Evolutionary conservation across 2,888 invertebrate species (phyloP).

Genomic region (Hyles lineata): DNA sequence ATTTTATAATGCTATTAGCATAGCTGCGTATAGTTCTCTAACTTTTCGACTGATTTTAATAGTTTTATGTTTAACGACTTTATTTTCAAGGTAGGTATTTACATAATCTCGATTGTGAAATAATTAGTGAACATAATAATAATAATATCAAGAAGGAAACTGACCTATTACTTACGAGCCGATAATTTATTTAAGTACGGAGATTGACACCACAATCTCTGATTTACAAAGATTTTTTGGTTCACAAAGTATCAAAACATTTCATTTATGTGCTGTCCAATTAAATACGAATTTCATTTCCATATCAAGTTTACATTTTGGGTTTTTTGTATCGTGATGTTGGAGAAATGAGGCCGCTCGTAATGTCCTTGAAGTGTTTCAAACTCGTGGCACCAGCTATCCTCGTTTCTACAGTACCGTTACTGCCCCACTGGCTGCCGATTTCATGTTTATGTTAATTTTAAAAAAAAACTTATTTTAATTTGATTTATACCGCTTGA

Average conservation of each 20-base stretch:
- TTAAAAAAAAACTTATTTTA: background rate
- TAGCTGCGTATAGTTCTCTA: too few species aligned
- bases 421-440: conserved; percentile 16
- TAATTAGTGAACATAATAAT: too few species aligned
- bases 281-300: background rate
- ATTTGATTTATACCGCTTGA: background rate
- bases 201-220: too few species aligned
- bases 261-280: background rate
- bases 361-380: conserved; percentile 15
- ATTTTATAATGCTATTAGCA: too few species aligned
- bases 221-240: too few species aligned
- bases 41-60: too few species aligned
- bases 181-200: too few species aligned
- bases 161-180: too few species aligned
- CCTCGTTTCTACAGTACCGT: background rate
- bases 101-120: too few species aligned
- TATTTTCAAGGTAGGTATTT: too few species aligned
- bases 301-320: conserved; percentile 1
- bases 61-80: too few species aligned
- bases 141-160: too few species aligned
- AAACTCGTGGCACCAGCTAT: background rate
- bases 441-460: background rate
- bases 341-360: background rate
- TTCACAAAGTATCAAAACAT: background rate
- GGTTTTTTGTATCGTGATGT: background rate